Percentiles rank a stretch among this genome's conserved stretches.
These are phyloP conservation scores for Helicoverpa zea DNA, from an alignment of 1,140 invertebrate species.

Conservation along the genomic window DNA sequence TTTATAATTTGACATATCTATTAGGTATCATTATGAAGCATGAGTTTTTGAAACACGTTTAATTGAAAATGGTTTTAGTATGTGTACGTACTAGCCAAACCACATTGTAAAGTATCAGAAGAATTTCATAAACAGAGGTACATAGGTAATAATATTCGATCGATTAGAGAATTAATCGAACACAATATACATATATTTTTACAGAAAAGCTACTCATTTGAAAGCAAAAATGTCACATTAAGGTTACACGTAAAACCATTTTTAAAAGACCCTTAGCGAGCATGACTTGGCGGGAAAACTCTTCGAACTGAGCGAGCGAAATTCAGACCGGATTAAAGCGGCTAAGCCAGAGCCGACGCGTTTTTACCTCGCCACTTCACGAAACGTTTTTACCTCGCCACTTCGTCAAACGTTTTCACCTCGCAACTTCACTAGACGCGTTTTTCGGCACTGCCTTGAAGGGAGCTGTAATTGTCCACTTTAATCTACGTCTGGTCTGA, in stretches of 20 bases:
- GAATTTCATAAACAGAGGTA: too few species aligned
- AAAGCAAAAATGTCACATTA: not conserved
- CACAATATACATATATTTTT: too few species aligned
- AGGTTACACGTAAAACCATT: conserved; percentile 19
- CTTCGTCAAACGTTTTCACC: conserved; percentile 11
- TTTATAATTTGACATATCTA: too few species aligned
- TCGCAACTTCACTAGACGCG: conserved; percentile 6
- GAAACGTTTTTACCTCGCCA: conserved; percentile 8
- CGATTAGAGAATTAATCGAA: too few species aligned
- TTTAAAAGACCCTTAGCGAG: not conserved
- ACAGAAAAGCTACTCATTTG: too few species aligned
- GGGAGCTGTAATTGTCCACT: conserved; percentile 17
- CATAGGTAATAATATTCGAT: too few species aligned
- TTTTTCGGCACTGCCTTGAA: conserved; percentile 2
- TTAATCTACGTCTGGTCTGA: conserved; percentile 13
- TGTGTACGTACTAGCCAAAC: not conserved
- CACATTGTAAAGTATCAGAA: not conserved
- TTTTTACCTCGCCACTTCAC: conserved; percentile 14
- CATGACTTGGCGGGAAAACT: conserved; percentile 10
- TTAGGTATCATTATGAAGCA: too few species aligned
- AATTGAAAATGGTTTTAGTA: too few species aligned
- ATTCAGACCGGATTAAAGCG: conserved; percentile 19
- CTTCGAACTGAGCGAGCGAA: conserved; percentile 10
- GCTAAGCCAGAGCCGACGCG: conserved; percentile 3
- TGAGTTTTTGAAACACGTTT: too few species aligned